Base-by-base conservation (phyloP, 2,888 invertebrate species). In the Pristionchus entomophagus region DNA sequence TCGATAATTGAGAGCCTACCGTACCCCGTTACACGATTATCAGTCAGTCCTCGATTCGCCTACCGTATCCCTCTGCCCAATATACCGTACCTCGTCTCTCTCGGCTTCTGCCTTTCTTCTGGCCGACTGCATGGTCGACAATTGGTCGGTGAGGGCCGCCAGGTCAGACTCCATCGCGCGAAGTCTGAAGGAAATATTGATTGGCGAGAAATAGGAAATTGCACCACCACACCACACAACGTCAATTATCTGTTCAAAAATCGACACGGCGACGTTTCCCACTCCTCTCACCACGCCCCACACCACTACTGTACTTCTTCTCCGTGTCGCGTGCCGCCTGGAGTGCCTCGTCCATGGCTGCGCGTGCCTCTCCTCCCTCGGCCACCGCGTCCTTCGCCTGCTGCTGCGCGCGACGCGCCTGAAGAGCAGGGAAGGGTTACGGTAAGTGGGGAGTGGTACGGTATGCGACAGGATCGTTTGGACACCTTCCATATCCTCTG, bases 301-400 rank as follows among this genome's bases (percentile, higher is more conserved):
- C 41, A n/a, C 41, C 77, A 77, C 38, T 10, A 38, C 29, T 32
- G 49, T 29, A 87, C 87, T 88, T 86, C 69, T 89, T 89, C 35
- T 90, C 90, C n/a, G 88, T 87, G 5, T 90, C 90, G n/a, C 89
- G 26, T 32, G 88, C 86, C 0, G 87, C 87, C 26, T 87, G 80
- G n/a, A 88, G n/a, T 0, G 89, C 89, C 14, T 90, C 90, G 35
- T 90, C 89, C 88, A 89, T 86, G 12, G 89, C 88, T 3, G 87
- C 83, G 22, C 89, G 84, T 41, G 89, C 89, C 62, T 89, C 89
- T 0, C 69, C 22, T 5, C 80, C 89, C 53, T 90, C 90, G 51
- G 87, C 19, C 45, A 88, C 53, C 38, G 85, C 85, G 12, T 85
- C 85, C 62, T 85, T 85, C 51, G 85, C 85, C 32, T 56, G 49